Evolutionary conservation across 2,113 vertebrate species (phyloP), one percentile per base, ranked within the genome.

Genomic region (Ceyx cyanopectus): DNA sequence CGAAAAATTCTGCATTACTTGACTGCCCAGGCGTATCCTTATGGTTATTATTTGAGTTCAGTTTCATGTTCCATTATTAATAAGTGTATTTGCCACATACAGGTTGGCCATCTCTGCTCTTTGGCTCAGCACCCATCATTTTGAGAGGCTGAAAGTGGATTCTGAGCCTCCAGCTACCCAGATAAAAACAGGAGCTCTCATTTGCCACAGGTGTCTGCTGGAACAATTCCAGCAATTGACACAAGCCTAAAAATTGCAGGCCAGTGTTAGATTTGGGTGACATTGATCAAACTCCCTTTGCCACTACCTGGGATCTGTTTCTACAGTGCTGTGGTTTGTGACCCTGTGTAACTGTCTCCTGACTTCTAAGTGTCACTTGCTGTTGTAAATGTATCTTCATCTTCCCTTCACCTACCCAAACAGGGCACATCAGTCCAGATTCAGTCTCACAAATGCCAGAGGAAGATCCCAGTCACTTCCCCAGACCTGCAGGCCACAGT

Each of bases 181-280:
- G 93, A 66, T 63, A 91, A 91, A 96, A 90, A 91, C 30, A 90
- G 65, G 48, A 85, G 51, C 61, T 53, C 58, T 85, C 88, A 95
- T 94, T 85, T 81, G 73, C 61, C 93, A 89, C 90, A 95, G 93
- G 93, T 95, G 92, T 82, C 91, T 88, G 73, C 65, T 74, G 63
- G 60, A 94, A 70, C 37, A 67, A 74, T 66, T 90, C 61, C 63
- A 90, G 27, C n/a, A 83, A 74, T 46, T 54, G 72, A 79, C 65
- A 79, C 32, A 53, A 67, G 7, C 15, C 34, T 46, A 72, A 79
- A 93, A 72, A 37, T 1, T 77, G 29, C 26, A 88, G 60, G 60
- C 66, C 53, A 60, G 72, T 3, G 9, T 56, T 34, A 74, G 24
- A 69, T 74, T 82, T 85, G 67, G 29, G 15, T 27, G 65, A 56